Percentiles rank a stretch among this genome's conserved stretches.
phyloP scores from a whole-genome alignment of 2,797 vertebrate genomes.

The Rhodeus uyekii region DNA sequence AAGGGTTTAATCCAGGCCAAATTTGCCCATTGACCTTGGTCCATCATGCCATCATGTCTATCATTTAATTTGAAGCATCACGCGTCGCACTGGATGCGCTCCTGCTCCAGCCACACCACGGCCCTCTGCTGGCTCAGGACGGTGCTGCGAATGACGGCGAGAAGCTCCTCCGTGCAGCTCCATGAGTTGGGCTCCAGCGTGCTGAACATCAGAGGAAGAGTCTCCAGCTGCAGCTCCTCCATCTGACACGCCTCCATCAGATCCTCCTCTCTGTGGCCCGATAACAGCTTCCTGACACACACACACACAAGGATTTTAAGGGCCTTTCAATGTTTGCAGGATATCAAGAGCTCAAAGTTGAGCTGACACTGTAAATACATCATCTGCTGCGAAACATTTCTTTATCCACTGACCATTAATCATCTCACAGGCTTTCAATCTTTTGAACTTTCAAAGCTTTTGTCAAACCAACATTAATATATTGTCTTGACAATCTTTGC shows the following conservation, averaged over 20 bases:
- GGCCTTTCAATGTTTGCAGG: background rate
- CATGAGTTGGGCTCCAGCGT: slow-evolving; percentile 73
- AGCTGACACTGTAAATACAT: background rate
- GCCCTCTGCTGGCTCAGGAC: slow-evolving; percentile 75
- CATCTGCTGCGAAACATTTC: too few relatives aligned
- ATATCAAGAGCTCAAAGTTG: background rate
- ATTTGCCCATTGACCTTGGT: too few relatives aligned
- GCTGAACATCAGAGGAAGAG: slow-evolving; percentile 71
- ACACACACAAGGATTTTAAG: background rate
- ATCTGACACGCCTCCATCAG: slow-evolving; percentile 74
- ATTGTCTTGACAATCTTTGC: background rate
- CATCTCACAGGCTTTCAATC: background rate
- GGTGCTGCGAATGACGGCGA: slow-evolving; percentile 66
- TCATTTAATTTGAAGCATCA: too few relatives aligned
- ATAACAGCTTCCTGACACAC: slow-evolving; percentile 74
- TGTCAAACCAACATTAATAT: background rate
- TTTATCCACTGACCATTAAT: background rate
- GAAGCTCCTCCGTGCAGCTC: slow-evolving; percentile 77
- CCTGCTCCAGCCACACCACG: slow-evolving; percentile 75
- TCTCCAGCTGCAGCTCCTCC: slow-evolving; percentile 79
- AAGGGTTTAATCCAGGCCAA: too few relatives aligned
- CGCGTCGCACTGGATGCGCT: slow-evolving; percentile 65
- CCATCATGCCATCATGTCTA: too few relatives aligned
- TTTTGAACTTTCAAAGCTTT: background rate
- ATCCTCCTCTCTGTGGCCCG: slow-evolving; percentile 65